phyloP scores from a whole-genome alignment of 2,113 vertebrate genomes.

The Peromyscus polionotus region DNA sequence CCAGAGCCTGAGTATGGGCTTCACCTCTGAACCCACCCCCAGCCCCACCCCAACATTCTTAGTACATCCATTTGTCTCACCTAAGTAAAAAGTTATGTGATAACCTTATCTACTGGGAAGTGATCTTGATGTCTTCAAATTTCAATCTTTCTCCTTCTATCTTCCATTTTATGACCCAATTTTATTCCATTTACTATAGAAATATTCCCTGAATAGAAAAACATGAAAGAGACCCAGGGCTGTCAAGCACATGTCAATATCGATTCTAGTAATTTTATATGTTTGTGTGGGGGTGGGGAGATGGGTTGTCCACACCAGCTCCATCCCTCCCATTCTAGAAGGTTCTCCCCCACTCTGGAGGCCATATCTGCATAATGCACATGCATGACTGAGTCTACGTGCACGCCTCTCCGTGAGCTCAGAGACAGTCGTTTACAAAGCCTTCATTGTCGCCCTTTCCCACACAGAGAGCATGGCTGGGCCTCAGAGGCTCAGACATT shows the following conservation, averaged over 20 bases:
- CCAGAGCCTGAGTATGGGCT: neutral
- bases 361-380: neutral
- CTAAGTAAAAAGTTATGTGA: neutral
- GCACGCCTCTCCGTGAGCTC: neutral
- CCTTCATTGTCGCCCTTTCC: neutral
- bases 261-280: neutral
- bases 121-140: neutral
- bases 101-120: neutral
- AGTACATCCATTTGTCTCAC: neutral
- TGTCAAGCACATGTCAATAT: neutral
- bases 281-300: neutral
- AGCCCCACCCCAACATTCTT: neutral
- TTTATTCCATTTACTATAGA: conserved; percentile 39
- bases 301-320: neutral
- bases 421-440: neutral
- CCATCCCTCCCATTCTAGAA: conserved; percentile 12
- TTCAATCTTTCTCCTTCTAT: neutral
- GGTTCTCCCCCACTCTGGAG: neutral
- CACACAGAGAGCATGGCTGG: neutral
- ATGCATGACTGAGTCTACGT: neutral
- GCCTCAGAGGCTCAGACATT: neutral
- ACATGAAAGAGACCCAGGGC: neutral
- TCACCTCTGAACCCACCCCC: neutral
- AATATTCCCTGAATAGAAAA: conserved; percentile 6
- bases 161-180: conserved; percentile 19